These are phyloP conservation scores for Cryptocephalus primarius DNA, from an alignment of 2,888 invertebrate genomes.

Conservation along the genomic window DNA sequence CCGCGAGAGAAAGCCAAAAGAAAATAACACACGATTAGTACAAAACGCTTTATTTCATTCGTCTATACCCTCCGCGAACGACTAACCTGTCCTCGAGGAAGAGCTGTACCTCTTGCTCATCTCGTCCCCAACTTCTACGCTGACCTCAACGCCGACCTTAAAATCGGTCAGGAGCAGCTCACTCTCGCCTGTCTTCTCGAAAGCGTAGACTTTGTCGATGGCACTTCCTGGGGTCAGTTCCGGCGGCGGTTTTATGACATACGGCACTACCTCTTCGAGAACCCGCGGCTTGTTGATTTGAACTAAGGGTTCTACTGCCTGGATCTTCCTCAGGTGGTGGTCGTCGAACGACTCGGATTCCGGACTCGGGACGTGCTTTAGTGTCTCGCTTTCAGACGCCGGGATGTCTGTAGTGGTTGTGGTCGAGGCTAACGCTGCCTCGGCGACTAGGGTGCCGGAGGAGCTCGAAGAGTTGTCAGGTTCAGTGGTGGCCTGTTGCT, in stretches of 20 bases:
- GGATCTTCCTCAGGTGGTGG: constrained; percentile 16
- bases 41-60: constrained; percentile 3
- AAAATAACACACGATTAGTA: constrained; percentile 9
- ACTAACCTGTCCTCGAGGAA: constrained; percentile 24
- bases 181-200: constrained; percentile 21
- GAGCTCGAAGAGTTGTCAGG: constrained; percentile 5
- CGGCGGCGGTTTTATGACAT: constrained; percentile 19
- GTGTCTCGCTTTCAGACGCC: constrained; percentile 15
- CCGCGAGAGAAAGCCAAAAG: constrained; percentile 1
- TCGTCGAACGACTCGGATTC: constrained; percentile 17
- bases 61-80: not conserved
- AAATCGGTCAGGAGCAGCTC: constrained; percentile 23
- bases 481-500: constrained; percentile 21
- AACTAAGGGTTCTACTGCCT: constrained; percentile 24
- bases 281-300: constrained; percentile 22
- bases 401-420: constrained; percentile 7
- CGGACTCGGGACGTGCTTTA: constrained; percentile 18
- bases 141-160: constrained; percentile 28
- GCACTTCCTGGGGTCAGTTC: constrained; percentile 25
- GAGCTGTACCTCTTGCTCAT: constrained; percentile 29
- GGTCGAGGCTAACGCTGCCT: constrained; percentile 10
- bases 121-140: constrained; percentile 28
- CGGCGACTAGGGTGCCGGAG: constrained; percentile 6
- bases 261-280: constrained; percentile 22
- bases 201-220: constrained; percentile 22